Evolutionary conservation across 2,888 invertebrate genomes (phyloP), one percentile per base, ranked within the genome.

Genomic region (Nomada lathburiana): DNA sequence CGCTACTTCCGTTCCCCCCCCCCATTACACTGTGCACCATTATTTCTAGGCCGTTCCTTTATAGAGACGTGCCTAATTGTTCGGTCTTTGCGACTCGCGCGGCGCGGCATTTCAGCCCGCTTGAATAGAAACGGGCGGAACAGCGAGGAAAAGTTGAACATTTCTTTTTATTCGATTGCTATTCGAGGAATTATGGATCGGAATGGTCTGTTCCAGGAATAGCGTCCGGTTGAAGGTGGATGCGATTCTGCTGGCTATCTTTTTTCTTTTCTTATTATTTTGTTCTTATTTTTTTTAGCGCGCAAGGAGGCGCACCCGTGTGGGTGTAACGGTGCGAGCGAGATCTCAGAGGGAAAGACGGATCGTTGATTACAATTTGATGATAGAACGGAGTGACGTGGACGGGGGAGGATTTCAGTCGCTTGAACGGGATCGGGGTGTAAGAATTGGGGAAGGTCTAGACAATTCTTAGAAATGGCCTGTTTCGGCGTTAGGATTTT

Each of bases 1-100:
- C 36, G 62, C 76, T 75, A 81, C 84, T 85, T 84, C 84, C 84
- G 84, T 73, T 76, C 68, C 26, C 55, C 50, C 72, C 60, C 26
- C 52, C 55, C 60, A 9, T 13, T 67, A 36, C 36, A 9, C 7
- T 36, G 36, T 36, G 7, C 36, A 26, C 55, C 59, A 53, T 76
- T 65, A 63, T 76, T 65, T 69, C 72, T 70, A 69, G 60, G 53
- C 64, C 65, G 23, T 53, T 60, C 50, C 18, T 16, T 44, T 53
- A 52, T 42, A 60, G 53, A 63, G 63, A 36, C 44, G 9, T 5
- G 36, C 42, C 50, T 57, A 59, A 65, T 57, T 59, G 57, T 73
- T 65, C 59, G 60, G 50, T 52, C 47, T 29, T 29, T 63, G 20
- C 42, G 55, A 64, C 50, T 42, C 20, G 57, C 26, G 26, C 47